These are phyloP conservation scores for Eospalax fontanierii DNA, from an alignment of 2,797 vertebrate species.

Conservation along the genomic window DNA sequence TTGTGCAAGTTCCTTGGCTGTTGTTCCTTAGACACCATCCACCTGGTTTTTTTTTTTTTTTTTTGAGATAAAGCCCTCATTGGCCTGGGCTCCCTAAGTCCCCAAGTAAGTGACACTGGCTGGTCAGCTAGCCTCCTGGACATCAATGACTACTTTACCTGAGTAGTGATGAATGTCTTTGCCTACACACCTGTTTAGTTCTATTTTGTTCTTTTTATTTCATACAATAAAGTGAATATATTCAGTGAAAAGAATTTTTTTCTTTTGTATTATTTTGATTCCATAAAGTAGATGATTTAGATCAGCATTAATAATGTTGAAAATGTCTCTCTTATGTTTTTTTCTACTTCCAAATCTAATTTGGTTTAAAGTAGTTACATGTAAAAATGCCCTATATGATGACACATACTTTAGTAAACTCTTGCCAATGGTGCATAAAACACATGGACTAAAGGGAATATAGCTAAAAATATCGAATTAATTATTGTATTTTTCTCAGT, in stretches of 20 bases:
- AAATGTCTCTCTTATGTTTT: slow-evolving; percentile 23
- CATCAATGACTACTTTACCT: neutral
- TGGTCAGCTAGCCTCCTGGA: neutral
- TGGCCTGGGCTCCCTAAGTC: too few relatives aligned
- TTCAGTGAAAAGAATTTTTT: neutral
- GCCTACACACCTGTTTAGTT: neutral
- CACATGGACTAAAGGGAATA: slow-evolving; percentile 17
- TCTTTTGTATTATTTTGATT: neutral
- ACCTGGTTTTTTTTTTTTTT: too few relatives aligned
- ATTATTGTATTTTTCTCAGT: slow-evolving; percentile 25
- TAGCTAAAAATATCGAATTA: neutral
- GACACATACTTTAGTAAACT: slow-evolving; percentile 14
- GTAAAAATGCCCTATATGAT: slow-evolving; percentile 42
- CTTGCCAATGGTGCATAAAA: slow-evolving; percentile 57
- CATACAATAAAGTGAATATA: neutral
- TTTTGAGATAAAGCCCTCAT: too few relatives aligned
- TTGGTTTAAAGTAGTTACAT: slow-evolving; percentile 42
- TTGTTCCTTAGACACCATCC: too few relatives aligned
- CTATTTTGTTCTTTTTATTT: slow-evolving; percentile 10
- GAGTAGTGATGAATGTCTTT: neutral
- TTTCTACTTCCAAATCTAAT: slow-evolving; percentile 45
- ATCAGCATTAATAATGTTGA: slow-evolving; percentile 2
- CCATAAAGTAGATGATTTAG: neutral
- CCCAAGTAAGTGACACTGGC: too few relatives aligned
- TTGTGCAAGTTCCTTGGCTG: too few relatives aligned